phyloP scores from a whole-genome alignment of 2,113 vertebrate genomes.

The Guaruba guarouba region DNA sequence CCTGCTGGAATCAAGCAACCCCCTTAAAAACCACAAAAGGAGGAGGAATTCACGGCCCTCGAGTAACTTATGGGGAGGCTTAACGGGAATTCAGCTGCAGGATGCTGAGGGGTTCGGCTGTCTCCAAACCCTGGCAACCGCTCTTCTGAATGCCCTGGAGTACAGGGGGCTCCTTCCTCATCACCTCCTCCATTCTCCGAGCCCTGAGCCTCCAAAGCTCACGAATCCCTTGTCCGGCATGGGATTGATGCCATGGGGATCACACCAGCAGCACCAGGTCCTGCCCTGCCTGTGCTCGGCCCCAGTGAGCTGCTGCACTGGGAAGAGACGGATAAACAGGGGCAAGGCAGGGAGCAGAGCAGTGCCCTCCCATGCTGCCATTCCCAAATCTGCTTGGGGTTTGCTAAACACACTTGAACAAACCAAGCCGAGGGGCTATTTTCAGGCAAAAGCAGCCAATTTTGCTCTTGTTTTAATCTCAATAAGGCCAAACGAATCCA shows the following conservation, averaged over 20 bases:
- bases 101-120: background rate
- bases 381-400: background rate
- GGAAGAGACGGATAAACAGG: background rate
- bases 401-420: background rate
- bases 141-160: background rate
- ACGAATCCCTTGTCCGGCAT: background rate
- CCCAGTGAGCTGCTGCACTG: background rate
- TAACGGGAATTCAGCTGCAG: background rate
- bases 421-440: background rate
- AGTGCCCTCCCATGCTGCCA: background rate
- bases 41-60: background rate
- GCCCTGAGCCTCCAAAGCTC: background rate
- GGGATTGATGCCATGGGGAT: background rate
- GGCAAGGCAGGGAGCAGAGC: background rate
- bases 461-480: background rate
- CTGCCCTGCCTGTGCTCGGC: rapidly evolving
- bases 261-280: background rate
- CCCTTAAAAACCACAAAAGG: background rate
- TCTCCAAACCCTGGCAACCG: rapidly evolving
- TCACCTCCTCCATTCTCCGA: background rate
- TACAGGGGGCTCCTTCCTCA: background rate
- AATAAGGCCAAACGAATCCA: background rate
- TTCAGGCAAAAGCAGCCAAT: background rate
- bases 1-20: background rate
- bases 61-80: background rate